Evolutionary conservation across 1,140 invertebrate genomes (phyloP).

Genomic region (Leptinotarsa defecta): DNA sequence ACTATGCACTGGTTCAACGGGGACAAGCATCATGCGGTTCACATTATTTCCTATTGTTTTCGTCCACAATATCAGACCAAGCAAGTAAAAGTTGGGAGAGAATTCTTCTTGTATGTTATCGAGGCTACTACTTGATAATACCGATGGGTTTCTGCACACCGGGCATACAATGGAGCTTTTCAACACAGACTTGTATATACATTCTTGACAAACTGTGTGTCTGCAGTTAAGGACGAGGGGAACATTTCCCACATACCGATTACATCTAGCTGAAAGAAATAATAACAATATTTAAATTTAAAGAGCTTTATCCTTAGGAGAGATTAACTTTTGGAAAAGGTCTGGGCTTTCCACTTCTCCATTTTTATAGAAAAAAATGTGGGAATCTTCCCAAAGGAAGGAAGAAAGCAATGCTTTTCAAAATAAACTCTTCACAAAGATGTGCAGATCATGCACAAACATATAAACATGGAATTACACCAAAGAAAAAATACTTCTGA

Average conservation of each 20-base stretch:
- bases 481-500: too few relatives aligned
- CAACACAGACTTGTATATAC: conserved; percentile 29
- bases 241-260: conserved; percentile 24
- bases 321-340: not conserved
- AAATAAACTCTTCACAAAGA: too few relatives aligned
- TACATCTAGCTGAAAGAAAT: conserved; percentile 12
- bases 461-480: too few relatives aligned
- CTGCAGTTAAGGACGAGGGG: conserved; percentile 34
- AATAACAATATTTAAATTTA: not conserved
- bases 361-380: too few relatives aligned
- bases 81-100: conserved; percentile 33
- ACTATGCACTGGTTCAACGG: not conserved
- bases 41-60: not conserved
- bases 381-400: too few relatives aligned
- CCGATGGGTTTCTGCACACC: conserved; percentile 20
- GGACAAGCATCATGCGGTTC: not conserved
- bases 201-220: conserved; percentile 39
- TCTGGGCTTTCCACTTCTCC: not conserved
- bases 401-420: too few relatives aligned
- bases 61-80: conserved; percentile 30
- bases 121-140: not conserved
- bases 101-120: conserved; percentile 29
- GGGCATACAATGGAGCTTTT: conserved; percentile 29
- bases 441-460: too few relatives aligned
- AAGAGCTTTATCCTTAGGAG: too few relatives aligned